A percentile compares a stretch with the other conserved stretches of the same genome.
phyloP scores from a whole-genome alignment of 2,113 vertebrate genomes.

The Shinisaurus crocodilurus region DNA sequence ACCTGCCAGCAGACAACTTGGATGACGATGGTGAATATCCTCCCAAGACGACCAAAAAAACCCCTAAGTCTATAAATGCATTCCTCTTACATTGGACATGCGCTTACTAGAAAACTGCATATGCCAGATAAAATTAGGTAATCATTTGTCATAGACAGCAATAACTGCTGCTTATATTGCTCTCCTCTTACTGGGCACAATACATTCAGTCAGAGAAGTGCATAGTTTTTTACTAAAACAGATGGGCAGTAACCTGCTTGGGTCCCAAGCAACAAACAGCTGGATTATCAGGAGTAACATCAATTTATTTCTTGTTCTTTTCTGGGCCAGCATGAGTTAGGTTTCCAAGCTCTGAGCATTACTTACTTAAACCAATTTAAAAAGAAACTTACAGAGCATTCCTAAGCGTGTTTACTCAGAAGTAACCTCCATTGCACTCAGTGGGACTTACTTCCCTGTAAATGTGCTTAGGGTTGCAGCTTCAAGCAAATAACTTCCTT shows the following conservation, averaged over 20 bases:
- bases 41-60: not conserved
- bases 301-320: conserved; percentile 39
- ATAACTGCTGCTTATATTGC: conserved; percentile 30
- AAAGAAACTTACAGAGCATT: not conserved
- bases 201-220: not conserved
- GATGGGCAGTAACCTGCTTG: conserved; percentile 52
- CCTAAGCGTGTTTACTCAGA: conserved; percentile 7
- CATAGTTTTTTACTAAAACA: not conserved
- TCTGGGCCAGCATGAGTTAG: not conserved
- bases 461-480: not conserved
- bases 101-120: conserved; percentile 42
- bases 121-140: conserved; percentile 6
- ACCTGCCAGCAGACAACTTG: not conserved
- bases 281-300: conserved; percentile 22
- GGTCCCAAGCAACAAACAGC: conserved; percentile 55
- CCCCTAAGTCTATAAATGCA: not conserved
- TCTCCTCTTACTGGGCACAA: not conserved
- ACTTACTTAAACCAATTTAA: not conserved
- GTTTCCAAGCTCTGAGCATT: conserved; percentile 6
- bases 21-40: not conserved
- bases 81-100: not conserved
- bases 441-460: not conserved
- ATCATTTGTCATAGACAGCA: conserved; percentile 60
- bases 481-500: not conserved
- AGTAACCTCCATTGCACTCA: not conserved